These are phyloP conservation scores for Stigmatopora argus DNA, from an alignment of 2,113 vertebrate species.

Conservation along the genomic window DNA sequence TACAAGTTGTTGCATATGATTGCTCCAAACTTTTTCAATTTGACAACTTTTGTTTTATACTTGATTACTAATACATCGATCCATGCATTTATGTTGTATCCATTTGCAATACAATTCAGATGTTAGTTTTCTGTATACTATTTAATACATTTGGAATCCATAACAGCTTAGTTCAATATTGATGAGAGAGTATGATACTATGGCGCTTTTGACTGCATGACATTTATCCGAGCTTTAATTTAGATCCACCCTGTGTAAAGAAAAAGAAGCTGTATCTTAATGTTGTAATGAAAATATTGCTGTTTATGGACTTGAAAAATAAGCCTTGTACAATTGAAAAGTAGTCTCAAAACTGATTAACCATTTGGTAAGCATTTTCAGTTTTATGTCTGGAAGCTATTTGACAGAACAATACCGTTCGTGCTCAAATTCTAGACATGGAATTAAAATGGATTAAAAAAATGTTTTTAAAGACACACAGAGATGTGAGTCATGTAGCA, in stretches of 20 bases:
- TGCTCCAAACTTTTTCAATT: background rate
- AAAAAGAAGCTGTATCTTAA: slow-evolving; percentile 26
- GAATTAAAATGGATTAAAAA: background rate
- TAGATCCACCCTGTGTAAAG: slow-evolving; percentile 25
- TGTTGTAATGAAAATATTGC: slow-evolving; percentile 44
- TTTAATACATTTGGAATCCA: background rate
- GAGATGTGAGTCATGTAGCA: slow-evolving; percentile 6
- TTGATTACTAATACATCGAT: background rate
- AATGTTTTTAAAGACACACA: background rate
- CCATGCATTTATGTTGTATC: background rate
- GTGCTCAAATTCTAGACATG: slow-evolving; percentile 5
- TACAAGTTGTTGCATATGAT: background rate
- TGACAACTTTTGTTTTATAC: background rate
- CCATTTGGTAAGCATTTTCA: slow-evolving; percentile 44
- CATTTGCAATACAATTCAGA: background rate
- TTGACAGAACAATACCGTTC: background rate
- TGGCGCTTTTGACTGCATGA: slow-evolving; percentile 7
- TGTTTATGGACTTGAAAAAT: slow-evolving; percentile 14
- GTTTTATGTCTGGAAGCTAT: slow-evolving; percentile 1
- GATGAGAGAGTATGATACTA: background rate
- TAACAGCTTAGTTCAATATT: background rate
- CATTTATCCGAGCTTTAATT: slow-evolving; percentile 11
- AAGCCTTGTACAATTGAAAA: background rate
- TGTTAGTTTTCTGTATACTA: background rate
- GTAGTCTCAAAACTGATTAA: slow-evolving; percentile 12